Percentiles rank a stretch among this genome's conserved stretches.
phyloP scores from a whole-genome alignment of 1,140 invertebrate species.

The Drosophila takahashii region DNA sequence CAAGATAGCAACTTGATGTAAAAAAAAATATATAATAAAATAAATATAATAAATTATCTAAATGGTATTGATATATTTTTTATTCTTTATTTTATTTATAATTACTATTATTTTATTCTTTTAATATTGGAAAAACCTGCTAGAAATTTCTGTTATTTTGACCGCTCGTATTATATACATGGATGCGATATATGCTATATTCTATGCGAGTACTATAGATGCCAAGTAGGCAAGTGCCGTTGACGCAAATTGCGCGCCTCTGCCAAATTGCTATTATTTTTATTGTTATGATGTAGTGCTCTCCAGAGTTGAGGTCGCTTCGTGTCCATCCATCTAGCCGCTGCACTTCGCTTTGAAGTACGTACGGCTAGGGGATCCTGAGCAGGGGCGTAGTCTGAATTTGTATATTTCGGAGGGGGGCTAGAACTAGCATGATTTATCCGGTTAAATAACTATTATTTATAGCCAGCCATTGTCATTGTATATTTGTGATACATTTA shows the following conservation, averaged over 20 bases:
- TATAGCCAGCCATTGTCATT: too few relatives aligned
- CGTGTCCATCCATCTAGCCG: constrained; percentile 1
- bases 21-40: background rate
- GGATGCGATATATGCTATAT: background rate
- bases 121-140: background rate
- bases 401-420: background rate
- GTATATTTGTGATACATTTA: too few relatives aligned
- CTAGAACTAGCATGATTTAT: too few relatives aligned
- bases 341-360: constrained; percentile 9
- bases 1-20: background rate
- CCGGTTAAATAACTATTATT: too few relatives aligned
- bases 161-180: constrained; percentile 5
- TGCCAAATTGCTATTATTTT: constrained; percentile 54
- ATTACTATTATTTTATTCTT: background rate
- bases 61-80: too few relatives aligned
- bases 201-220: constrained; percentile 39
- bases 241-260: constrained; percentile 52
- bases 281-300: constrained; percentile 51
- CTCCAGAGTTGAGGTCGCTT: constrained; percentile 19
- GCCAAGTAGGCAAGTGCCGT: constrained; percentile 35
- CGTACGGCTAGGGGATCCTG: background rate
- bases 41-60: background rate
- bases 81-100: too few relatives aligned
- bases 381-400: background rate
- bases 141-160: background rate